Conservation (phyloP, 1,140 invertebrate genomes). For the Whitmania pigra region DNA sequence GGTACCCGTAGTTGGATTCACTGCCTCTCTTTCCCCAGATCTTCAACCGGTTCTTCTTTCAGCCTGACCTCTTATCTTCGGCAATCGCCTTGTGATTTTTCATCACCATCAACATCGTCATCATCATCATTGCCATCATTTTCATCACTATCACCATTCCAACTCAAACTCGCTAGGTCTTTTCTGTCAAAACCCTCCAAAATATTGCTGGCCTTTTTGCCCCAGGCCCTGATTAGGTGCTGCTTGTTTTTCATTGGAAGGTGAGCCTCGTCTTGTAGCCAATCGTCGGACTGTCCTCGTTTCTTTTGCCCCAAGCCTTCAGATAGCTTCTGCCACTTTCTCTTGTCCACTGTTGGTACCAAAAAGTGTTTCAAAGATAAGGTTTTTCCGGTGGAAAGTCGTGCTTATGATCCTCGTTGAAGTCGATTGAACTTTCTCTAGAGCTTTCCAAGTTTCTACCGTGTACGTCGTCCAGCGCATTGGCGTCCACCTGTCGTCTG, state of each 20-base stretch:
- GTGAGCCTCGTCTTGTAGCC: not conserved
- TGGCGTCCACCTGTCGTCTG: too few relatives aligned
- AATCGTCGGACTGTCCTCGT: not conserved
- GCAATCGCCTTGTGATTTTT: not conserved
- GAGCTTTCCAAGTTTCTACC: too few relatives aligned
- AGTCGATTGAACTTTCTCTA: too few relatives aligned
- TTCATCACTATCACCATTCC: not conserved
- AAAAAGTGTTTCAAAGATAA: too few relatives aligned
- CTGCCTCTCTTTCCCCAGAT: not conserved
- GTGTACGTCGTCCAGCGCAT: too few relatives aligned
- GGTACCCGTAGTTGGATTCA: not conserved
- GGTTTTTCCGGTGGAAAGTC: too few relatives aligned
- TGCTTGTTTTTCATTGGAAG: not conserved
- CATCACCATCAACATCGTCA: constrained; percentile 10
- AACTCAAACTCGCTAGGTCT: not conserved
- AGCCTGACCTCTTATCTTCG: not conserved
- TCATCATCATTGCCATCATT: too few relatives aligned
- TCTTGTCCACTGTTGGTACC: not conserved
- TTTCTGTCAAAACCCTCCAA: not conserved
- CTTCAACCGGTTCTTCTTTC: not conserved
- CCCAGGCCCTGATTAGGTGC: not conserved
- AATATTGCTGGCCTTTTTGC: too few relatives aligned
- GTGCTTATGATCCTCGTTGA: too few relatives aligned
- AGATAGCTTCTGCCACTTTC: constrained; percentile 3
- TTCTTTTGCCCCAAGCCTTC: constrained; percentile 5